These are phyloP conservation scores for Hyla sarda DNA, from an alignment of 2,113 vertebrate genomes.

Conservation along the genomic window DNA sequence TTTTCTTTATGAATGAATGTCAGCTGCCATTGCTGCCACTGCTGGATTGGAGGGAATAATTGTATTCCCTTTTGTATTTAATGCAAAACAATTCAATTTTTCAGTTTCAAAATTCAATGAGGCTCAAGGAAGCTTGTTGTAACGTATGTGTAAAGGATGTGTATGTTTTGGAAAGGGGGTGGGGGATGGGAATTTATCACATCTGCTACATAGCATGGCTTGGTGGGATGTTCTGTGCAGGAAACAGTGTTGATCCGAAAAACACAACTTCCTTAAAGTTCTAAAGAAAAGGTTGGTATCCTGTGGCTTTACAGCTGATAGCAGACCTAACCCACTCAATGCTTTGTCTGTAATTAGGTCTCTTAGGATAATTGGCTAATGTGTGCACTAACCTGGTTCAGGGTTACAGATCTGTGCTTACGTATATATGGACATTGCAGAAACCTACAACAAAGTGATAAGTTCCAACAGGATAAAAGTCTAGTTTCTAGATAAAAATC, in stretches of 20 bases:
- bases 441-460: not conserved
- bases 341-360: not conserved
- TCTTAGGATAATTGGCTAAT: not conserved
- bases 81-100: not conserved
- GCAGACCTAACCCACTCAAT: not conserved
- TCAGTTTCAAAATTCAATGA: not conserved
- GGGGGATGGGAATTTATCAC: conserved; percentile 14
- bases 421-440: not conserved
- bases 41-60: not conserved
- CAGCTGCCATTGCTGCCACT: not conserved
- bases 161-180: not conserved
- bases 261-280: conserved; percentile 48
- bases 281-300: conserved; percentile 24
- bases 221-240: conserved; percentile 36
- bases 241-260: conserved; percentile 29
- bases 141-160: not conserved
- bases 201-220: conserved; percentile 35
- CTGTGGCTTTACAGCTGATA: not conserved
- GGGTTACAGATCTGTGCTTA: not conserved
- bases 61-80: not conserved
- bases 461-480: not conserved
- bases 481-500: not conserved
- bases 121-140: not conserved
- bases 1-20: not conserved
- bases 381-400: not conserved